phyloP scores from a whole-genome alignment of 2,113 vertebrate genomes.

The Semnornis frantzii region DNA sequence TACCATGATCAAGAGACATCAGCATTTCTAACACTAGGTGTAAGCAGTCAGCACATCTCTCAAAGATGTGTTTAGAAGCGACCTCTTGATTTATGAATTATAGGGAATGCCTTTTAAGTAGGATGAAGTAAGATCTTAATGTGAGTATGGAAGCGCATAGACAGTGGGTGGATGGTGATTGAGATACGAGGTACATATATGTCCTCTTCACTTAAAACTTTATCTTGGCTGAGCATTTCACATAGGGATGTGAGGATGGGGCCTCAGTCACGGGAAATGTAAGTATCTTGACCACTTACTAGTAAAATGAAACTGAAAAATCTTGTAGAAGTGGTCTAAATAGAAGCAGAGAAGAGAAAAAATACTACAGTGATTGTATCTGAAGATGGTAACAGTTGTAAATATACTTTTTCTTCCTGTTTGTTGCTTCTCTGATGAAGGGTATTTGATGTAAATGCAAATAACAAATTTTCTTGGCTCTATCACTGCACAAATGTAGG shows the following conservation, averaged over 20 bases:
- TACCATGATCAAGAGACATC: constrained; percentile 18
- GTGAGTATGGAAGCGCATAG: background rate
- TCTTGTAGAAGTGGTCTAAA: background rate
- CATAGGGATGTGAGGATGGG: background rate
- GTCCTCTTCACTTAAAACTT: background rate
- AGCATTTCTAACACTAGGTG: background rate
- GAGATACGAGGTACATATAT: background rate
- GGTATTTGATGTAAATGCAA: background rate
- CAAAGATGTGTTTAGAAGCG: background rate
- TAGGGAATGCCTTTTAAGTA: background rate
- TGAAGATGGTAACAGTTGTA: background rate
- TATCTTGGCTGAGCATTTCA: background rate
- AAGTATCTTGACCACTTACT: background rate
- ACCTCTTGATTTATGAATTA: background rate
- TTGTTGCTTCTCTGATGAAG: background rate
- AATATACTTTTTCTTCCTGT: background rate
- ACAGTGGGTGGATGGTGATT: background rate
- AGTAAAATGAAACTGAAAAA: background rate
- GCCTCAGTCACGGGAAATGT: background rate
- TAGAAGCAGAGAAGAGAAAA: background rate
- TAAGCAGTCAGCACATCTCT: background rate
- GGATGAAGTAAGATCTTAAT: background rate
- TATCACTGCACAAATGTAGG: background rate
- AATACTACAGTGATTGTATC: background rate
- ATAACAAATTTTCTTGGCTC: background rate